A percentile compares a stretch with the other conserved stretches of the same genome.
These are phyloP conservation scores for Gobiocypris rarus DNA, from an alignment of 2,113 vertebrate species.

Conservation along the genomic window DNA sequence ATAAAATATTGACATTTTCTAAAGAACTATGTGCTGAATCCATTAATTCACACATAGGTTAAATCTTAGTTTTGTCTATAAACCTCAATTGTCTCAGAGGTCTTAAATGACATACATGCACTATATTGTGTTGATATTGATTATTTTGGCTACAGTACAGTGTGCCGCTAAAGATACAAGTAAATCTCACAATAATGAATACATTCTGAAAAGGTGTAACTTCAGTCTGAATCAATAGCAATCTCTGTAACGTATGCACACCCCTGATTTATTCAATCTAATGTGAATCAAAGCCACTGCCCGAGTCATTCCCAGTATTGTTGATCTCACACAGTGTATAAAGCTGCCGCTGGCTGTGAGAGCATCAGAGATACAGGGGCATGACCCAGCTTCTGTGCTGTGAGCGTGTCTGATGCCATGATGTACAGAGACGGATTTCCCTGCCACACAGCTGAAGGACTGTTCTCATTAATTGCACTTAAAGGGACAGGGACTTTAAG, in stretches of 20 bases:
- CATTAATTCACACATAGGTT: not conserved
- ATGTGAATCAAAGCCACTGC: not conserved
- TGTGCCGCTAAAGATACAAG: not conserved
- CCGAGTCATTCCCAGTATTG: not conserved
- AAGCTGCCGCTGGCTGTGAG: not conserved
- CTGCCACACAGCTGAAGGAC: not conserved
- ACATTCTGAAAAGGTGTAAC: not conserved
- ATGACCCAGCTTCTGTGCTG: not conserved
- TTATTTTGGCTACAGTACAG: slow-evolving; percentile 3
- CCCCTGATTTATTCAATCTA: not conserved
- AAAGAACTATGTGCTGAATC: not conserved
- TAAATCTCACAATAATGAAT: slow-evolving; percentile 11
- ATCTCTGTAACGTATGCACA: not conserved
- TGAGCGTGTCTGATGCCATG: not conserved
- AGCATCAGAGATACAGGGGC: slow-evolving; percentile 17
- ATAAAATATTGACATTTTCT: not conserved
- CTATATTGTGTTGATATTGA: slow-evolving; percentile 21
- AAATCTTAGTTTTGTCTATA: no score
- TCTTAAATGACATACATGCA: not conserved
- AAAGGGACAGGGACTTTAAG: no score
- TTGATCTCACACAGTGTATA: not conserved
- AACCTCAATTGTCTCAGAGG: not conserved
- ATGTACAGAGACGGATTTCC: not conserved
- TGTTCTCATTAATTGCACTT: not conserved
- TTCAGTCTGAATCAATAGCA: slow-evolving; percentile 11